Base-by-base conservation (phyloP, 2,888 invertebrate species). In the Nomada fabriciana region DNA sequence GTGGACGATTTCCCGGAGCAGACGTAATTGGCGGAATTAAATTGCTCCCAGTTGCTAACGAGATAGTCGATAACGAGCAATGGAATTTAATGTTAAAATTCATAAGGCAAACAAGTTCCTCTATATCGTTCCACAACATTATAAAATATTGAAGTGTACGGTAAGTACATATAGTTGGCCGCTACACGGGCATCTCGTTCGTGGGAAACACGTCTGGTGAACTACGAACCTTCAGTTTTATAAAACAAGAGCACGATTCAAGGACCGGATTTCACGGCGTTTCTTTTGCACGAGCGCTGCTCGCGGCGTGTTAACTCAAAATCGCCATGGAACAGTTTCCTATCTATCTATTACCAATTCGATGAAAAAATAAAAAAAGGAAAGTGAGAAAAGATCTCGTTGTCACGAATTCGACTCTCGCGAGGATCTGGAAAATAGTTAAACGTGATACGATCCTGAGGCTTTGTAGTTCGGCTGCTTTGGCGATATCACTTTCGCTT, bases 401-500 rank as follows among this genome's bases (percentile, higher is more conserved):
- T 63, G 80, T 68, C 79, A 74, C 82, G 82, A 82, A 64, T 82
- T 69, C 74, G 55, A 47, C 68, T 63, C 47, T 42, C 55, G 59
- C 52, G 55, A 60, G 42, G 76, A 69, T 59, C 61, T 18, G 69
- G 55, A 42, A 61, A 72, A 55, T 25, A 70, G 69, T 63, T 79
- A 83, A 77, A 74, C 75, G 77, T 74, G 77, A 84, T 78, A 70
- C 75, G 84, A 84, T 76, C 76, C 73, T 80, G 76, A 76, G 76
- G 78, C 78, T 82, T 81, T 76, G 79, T 74, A 67, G 72, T 76
- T 60, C 81, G 72, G 18, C 29, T 65, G 73, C 60, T 60, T 53
- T 55, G 55, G 65, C 83, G 86, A 85, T 88, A 87, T 90, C 88
- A 89, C 91, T 90, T 91, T 91, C 90, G 88, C 90, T 87, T 36